Base-by-base conservation (phyloP, 2,888 invertebrate genomes). In the Allolobophora icterica region DNA sequence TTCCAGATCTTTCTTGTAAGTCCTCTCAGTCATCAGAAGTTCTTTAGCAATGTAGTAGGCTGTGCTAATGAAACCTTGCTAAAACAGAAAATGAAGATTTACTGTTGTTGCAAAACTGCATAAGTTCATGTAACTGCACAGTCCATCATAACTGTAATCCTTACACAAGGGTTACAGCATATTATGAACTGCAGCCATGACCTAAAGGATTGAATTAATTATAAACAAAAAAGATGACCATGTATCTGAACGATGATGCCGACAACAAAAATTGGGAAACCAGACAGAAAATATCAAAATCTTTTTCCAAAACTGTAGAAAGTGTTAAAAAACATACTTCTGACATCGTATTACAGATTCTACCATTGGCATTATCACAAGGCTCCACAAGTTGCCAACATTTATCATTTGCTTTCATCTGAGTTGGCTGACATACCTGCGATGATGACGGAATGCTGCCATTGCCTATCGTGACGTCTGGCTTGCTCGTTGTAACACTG, bases 1-100 rank as follows among this genome's bases (percentile, higher is more conserved):
- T 95, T 98, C 98, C 93, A 99, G 96, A 95, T 99, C 99, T 94
- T 98, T 97, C 94, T 98, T 98, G 95, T 98, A 99, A 0, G 99
- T 99, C 93, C 98, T 96, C 95, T 99, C 99, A 0, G 98, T 89
- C 84, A 84, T 90, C 89, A 58, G 71, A 52, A 58, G 90, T 33
- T 71, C 71, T 19, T 38, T 58, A 34, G 71, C 90, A 33, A 90
- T 90, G 90, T 90, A 38, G 71, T 35, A 90, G 34, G n/a, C 90
- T 34, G 58, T 19, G 45, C n/a, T 42, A 34, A 42, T 89, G 34
- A 89, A 35, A 40, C 4, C 11, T 40, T 34, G 71, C 71, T 71
- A 71, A 71, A 71, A 71, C 71, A 30, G 8, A 71, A 71, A 71
- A n/a, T 71, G 30, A 71, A 30, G 71, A 71, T 71, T 71, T n/a